Evolutionary conservation across 2,888 invertebrate species (phyloP).

Genomic region (Dryobota labecula): DNA sequence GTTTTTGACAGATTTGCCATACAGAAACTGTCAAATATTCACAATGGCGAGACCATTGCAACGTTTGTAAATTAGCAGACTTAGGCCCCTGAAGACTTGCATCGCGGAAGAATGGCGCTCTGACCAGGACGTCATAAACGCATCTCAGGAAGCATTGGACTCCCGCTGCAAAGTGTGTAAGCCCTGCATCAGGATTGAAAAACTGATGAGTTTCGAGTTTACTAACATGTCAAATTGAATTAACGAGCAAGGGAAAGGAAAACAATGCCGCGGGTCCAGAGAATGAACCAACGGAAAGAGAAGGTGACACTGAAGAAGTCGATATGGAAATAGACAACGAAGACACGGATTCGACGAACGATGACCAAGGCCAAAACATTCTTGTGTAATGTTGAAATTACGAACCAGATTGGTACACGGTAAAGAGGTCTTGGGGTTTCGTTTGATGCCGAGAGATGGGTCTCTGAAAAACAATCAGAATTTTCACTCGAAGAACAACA

Average conservation of each 20-base stretch:
- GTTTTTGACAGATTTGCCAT: too few relatives aligned
- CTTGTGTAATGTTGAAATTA: conserved; percentile 35
- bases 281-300: background rate
- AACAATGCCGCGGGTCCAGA: background rate
- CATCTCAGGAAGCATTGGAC: conserved; percentile 4
- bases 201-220: conserved; percentile 23
- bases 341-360: background rate
- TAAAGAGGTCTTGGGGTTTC: background rate
- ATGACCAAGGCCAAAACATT: conserved; percentile 22
- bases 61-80: too few relatives aligned
- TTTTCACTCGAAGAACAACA: conserved; percentile 28
- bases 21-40: too few relatives aligned
- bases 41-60: too few relatives aligned
- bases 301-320: background rate
- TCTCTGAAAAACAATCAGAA: background rate
- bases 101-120: conserved; percentile 13
- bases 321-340: background rate
- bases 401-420: background rate
- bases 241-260: background rate
- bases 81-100: background rate
- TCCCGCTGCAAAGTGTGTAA: conserved; percentile 39
- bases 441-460: conserved; percentile 23
- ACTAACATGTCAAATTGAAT: conserved; percentile 10
- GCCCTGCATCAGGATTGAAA: conserved; percentile 25
- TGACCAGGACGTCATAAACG: conserved; percentile 20